Evolutionary conservation across 2,113 vertebrate genomes (phyloP).

Genomic region (Lepisosteus oculatus): DNA sequence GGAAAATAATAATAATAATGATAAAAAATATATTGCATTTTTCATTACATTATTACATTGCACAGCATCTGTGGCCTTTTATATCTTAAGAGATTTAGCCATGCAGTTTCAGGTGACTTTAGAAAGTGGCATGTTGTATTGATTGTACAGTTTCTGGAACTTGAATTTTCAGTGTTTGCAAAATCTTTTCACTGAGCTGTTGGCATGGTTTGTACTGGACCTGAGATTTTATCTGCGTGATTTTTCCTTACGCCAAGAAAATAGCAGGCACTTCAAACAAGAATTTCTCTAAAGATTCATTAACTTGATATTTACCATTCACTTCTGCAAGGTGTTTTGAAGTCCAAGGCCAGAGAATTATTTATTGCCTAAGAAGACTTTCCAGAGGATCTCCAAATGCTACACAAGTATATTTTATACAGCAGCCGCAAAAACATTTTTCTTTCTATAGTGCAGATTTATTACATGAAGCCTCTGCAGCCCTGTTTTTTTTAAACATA

Average conservation of each 20-base stretch:
- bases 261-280: conserved; percentile 19
- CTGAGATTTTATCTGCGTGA: conserved; percentile 12
- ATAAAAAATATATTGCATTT: conserved; percentile 53
- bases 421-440: conserved; percentile 38
- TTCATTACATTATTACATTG: conserved; percentile 55
- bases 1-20: conserved; percentile 31
- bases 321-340: conserved; percentile 31
- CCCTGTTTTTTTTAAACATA: neutral
- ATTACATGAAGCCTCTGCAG: conserved; percentile 21
- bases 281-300: conserved; percentile 32
- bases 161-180: conserved; percentile 30
- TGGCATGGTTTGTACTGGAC: conserved; percentile 17
- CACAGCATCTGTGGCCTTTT: conserved; percentile 60
- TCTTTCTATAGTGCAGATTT: conserved; percentile 34
- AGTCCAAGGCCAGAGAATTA: conserved; percentile 42
- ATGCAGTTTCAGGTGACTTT: conserved; percentile 51
- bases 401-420: conserved; percentile 36
- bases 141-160: conserved; percentile 27
- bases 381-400: conserved; percentile 41
- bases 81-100: conserved; percentile 50
- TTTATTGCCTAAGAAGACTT: conserved; percentile 32
- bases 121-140: conserved; percentile 39
- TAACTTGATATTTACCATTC: conserved; percentile 35
- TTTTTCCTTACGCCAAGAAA: conserved; percentile 33
- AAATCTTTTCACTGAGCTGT: conserved; percentile 9